These are phyloP conservation scores for Trachemys scripta DNA, from an alignment of 2,113 vertebrate species.

Conservation along the genomic window DNA sequence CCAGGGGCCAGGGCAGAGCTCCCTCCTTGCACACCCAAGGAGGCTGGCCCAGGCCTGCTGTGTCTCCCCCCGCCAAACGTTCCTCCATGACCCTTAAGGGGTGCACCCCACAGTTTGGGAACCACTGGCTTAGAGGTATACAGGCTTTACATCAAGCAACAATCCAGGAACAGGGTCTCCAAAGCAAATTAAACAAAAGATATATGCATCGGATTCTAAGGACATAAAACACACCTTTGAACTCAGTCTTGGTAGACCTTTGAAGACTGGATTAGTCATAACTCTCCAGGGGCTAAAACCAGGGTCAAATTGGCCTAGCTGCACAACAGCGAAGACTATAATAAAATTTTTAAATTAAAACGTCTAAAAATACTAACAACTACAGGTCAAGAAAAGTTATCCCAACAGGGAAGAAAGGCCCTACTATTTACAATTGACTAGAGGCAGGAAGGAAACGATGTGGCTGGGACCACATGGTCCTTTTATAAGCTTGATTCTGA, in stretches of 20 bases:
- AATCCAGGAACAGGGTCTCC: neutral
- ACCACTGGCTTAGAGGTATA: neutral
- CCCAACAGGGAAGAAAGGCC: rapidly evolving
- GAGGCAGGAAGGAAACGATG: neutral
- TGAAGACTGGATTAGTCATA: neutral
- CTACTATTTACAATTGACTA: neutral
- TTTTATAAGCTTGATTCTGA: neutral
- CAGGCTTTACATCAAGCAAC: neutral
- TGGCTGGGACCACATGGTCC: neutral
- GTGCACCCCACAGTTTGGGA: too few relatives aligned
- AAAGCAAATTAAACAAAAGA: neutral
- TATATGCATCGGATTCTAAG: neutral
- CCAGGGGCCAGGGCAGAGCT: too few relatives aligned
- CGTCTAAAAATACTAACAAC: neutral
- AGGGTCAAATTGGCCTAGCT: neutral
- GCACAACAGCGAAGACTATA: neutral
- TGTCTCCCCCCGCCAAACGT: too few relatives aligned
- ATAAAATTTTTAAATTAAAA: neutral
- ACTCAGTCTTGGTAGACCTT: neutral
- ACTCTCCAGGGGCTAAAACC: neutral
- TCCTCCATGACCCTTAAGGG: too few relatives aligned
- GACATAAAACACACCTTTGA: neutral
- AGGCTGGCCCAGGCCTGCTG: too few relatives aligned
- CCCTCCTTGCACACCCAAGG: too few relatives aligned
- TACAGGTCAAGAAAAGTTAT: neutral